Percentiles rank a stretch among this genome's conserved stretches.
Conservation (phyloP, 2,113 vertebrate species). For the Ammodytes dubius region DNA sequence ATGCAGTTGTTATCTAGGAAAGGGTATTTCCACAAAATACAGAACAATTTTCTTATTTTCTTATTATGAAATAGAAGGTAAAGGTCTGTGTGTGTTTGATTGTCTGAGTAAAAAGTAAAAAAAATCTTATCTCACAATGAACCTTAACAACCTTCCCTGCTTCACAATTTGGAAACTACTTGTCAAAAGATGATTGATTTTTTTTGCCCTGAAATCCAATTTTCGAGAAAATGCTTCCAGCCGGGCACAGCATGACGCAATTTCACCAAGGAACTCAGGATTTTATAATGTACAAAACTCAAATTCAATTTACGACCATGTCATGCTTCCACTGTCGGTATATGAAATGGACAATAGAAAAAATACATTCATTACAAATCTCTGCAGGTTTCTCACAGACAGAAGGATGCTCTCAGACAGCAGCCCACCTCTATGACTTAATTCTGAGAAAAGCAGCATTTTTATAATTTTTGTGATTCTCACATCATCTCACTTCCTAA, state of each 20-base stretch:
- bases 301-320: conserved; percentile 13
- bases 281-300: conserved; percentile 3
- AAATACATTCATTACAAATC: conserved; percentile 12
- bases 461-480: neutral
- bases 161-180: conserved; percentile 8
- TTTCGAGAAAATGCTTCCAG: conserved; percentile 5
- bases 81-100: neutral
- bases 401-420: no score
- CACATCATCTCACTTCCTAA: no score
- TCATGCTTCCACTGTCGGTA: neutral
- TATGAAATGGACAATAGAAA: neutral
- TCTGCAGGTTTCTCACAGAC: neutral
- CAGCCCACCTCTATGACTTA: no score
- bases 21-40: neutral
- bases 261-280: conserved; percentile 1
- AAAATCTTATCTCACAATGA: neutral
- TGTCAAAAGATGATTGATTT: conserved; percentile 14
- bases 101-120: neutral
- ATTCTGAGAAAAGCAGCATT: neutral
- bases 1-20: neutral
- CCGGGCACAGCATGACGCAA: neutral
- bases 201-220: conserved; percentile 30
- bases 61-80: neutral
- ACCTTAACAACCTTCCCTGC: neutral
- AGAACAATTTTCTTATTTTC: neutral